These are phyloP conservation scores for Clavelina lepadiformis DNA, from an alignment of 23 tunicate species.

Conservation along the genomic window DNA sequence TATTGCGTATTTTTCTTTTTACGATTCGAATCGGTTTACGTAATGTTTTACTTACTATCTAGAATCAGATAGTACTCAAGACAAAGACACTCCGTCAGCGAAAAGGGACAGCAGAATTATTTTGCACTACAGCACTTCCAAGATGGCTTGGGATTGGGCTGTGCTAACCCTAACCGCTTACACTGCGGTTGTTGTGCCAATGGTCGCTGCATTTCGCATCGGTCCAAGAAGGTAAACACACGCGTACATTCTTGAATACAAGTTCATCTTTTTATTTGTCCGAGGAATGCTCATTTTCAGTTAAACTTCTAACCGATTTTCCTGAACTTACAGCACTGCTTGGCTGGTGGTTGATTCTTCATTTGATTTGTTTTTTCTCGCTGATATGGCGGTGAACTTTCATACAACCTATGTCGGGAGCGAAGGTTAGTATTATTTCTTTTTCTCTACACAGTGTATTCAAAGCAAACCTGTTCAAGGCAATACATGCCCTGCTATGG, in stretches of 20 bases:
- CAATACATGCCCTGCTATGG: not conserved
- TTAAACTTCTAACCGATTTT: not conserved
- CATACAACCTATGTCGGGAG: conserved; percentile 52
- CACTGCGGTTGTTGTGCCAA: conserved; percentile 74
- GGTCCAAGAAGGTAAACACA: conserved; percentile 48
- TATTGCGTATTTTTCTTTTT: too few species aligned
- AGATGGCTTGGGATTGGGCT: conserved; percentile 75
- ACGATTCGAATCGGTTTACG: too few species aligned
- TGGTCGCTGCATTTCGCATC: conserved; percentile 54
- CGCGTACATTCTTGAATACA: too few species aligned
- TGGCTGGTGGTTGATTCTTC: conserved; percentile 58
- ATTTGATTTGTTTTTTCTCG: conserved; percentile 48
- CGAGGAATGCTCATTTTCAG: not conserved
- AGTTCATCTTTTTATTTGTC: not conserved
- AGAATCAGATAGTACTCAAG: too few species aligned
- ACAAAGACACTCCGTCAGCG: too few species aligned
- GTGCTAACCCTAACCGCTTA: conserved; percentile 51
- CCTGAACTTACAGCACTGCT: conserved; percentile 18
- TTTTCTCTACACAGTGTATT: too few species aligned
- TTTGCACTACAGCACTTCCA: conserved; percentile 53
- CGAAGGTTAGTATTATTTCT: too few species aligned
- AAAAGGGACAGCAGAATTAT: conserved; percentile 19
- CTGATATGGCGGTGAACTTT: conserved; percentile 60
- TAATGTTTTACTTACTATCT: too few species aligned
- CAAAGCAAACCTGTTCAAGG: too few species aligned